phyloP scores from a whole-genome alignment of 2,888 invertebrate species.

The Geophilus truncorum region DNA sequence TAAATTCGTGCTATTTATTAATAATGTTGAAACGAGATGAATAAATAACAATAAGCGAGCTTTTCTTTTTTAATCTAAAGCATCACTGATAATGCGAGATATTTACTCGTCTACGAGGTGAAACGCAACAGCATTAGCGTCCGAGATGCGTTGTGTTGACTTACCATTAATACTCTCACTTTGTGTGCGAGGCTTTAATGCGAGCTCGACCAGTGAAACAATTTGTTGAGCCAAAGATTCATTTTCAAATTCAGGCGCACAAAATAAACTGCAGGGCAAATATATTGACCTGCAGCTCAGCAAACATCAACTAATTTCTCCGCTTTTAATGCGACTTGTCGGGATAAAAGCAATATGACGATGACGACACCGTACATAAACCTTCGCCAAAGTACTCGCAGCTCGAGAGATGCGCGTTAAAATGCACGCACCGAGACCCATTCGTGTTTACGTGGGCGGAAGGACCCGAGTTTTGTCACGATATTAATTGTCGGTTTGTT shows the following conservation, averaged over 20 bases:
- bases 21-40: not conserved
- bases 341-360: slow-evolving; percentile 12
- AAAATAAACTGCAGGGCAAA: not conserved
- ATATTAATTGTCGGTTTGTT: slow-evolving; percentile 20
- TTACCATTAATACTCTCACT: not conserved
- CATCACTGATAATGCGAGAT: not conserved
- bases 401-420: not conserved
- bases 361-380: slow-evolving; percentile 20
- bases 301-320: not conserved
- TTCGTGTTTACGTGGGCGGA: slow-evolving; percentile 11
- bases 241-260: not conserved
- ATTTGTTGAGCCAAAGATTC: not conserved
- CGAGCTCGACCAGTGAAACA: not conserved
- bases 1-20: not conserved
- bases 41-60: not conserved
- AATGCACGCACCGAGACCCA: not conserved
- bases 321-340: slow-evolving; percentile 7
- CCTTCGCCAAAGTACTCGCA: not conserved
- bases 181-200: not conserved
- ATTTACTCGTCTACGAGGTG: not conserved
- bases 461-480: not conserved
- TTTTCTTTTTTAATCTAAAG: not conserved
- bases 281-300: slow-evolving; percentile 18
- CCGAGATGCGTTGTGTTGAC: not conserved
- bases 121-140: not conserved